These are phyloP conservation scores for Himalopsyche japonica DNA, from an alignment of 2,888 invertebrate genomes.

Conservation along the genomic window DNA sequence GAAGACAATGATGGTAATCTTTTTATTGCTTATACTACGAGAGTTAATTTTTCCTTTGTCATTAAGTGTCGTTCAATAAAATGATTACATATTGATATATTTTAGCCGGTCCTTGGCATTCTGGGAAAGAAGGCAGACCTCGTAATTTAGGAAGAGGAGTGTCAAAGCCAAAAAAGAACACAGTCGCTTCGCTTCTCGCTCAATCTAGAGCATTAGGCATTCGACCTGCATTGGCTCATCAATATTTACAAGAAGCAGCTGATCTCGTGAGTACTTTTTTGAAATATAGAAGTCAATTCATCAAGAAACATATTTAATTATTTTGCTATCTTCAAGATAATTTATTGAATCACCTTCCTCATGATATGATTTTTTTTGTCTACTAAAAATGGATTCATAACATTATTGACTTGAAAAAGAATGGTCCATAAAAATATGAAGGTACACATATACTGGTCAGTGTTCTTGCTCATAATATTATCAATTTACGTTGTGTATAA, in stretches of 20 bases:
- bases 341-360: background rate
- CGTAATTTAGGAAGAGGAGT: constrained; percentile 84
- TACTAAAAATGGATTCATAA: too few relatives aligned
- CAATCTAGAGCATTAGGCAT: constrained; percentile 84
- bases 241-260: constrained; percentile 57
- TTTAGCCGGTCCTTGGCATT: constrained; percentile 54
- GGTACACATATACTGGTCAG: too few relatives aligned
- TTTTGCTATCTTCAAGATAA: background rate
- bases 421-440: too few relatives aligned
- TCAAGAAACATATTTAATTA: too few relatives aligned
- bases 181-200: constrained; percentile 84
- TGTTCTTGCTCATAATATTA: too few relatives aligned
- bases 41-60: background rate
- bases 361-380: background rate
- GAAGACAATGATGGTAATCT: constrained; percentile 64
- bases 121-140: constrained; percentile 74
- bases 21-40: background rate
- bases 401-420: too few relatives aligned
- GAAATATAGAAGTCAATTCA: too few relatives aligned
- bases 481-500: too few relatives aligned
- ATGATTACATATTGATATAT: background rate
- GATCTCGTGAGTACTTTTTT: constrained; percentile 49
- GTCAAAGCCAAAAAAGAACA: constrained; percentile 90
- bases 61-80: background rate
- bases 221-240: constrained; percentile 76